Evolutionary conservation across 64 coral and sea anemone species (phyloP), one percentile per base, ranked within the genome.

Genomic region (Stylophora pistillata): DNA sequence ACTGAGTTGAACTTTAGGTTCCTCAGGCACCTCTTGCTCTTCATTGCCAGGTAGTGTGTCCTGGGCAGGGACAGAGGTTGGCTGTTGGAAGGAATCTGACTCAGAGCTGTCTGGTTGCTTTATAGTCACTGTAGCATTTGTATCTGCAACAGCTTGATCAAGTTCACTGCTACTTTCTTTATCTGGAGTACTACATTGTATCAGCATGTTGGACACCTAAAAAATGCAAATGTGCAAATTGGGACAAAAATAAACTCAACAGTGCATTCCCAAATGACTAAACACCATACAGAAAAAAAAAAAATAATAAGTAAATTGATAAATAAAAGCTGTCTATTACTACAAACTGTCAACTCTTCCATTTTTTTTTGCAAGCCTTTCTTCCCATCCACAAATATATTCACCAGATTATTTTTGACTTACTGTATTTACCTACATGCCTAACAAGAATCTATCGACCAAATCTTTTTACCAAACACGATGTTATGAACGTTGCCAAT

Each of bases 191-290:
- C 57, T 30, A 21, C 79, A 82, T 30, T 82, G 79, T 23, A 60
- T 82, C 1, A 82, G 31, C 79, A 82, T 64, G 6, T 20, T 23
- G 11, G 79, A 82, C 20, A 82, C 79, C 79, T 82, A 6, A 11
- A 68, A n/a, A 68, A 7, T 21, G 9, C n/a, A 68, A 25, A 25
- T 47, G 7, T 47, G 7, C 37, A 47, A 47, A 47, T 47, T 47
- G 3, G 37, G 37, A 47, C 37, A 47, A 47, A 47, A 47, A 47
- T 47, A 47, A 7, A 47, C 37, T 47, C 7, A 7, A 47, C 7
- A 47, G 7, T 47, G 37, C 37, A 47, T 7, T 47, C 37, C 37
- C 37, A 47, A 47, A 7, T 47, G 37, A 47, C 3, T 47, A 47
- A n/a, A 47, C 37, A 47, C 37, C 37, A 47, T 7, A 47, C 3